Conservation (phyloP, 2,797 vertebrate genomes). For the Pangasius krempfi region DNA sequence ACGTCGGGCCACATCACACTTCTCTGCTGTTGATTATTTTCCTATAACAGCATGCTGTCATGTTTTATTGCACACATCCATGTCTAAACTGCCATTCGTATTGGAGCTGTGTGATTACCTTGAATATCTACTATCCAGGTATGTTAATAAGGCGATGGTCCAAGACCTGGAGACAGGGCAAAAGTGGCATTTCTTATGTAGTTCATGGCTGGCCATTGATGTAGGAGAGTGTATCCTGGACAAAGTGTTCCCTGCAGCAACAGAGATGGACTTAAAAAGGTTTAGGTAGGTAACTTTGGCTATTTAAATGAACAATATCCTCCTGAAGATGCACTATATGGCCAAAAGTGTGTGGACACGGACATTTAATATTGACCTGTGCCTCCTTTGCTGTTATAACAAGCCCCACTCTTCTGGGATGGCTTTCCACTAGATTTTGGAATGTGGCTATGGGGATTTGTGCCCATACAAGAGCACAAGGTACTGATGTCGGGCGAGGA, state of each 20-base stretch:
- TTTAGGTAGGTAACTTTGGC: slow-evolving; percentile 80
- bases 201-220: slow-evolving; percentile 89
- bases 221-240: slow-evolving; percentile 88
- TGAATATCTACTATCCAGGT: slow-evolving; percentile 73
- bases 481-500: not conserved
- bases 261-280: slow-evolving; percentile 87
- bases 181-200: slow-evolving; percentile 94
- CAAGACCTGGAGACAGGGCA: slow-evolving; percentile 84
- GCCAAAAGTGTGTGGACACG: not conserved
- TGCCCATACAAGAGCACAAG: not conserved
- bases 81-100: not conserved
- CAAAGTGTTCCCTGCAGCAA: slow-evolving; percentile 87
- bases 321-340: not conserved
- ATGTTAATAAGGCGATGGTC: slow-evolving; percentile 86
- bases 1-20: not conserved
- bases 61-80: not conserved
- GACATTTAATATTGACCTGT: not conserved
- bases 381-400: not conserved
- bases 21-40: not conserved
- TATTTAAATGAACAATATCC: not conserved
- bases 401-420: not conserved
- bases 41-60: not conserved
- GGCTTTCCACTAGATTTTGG: not conserved
- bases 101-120: not conserved
- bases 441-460: not conserved